Conservation (phyloP, 2,797 vertebrate genomes). For the Eremophila alpestris region DNA sequence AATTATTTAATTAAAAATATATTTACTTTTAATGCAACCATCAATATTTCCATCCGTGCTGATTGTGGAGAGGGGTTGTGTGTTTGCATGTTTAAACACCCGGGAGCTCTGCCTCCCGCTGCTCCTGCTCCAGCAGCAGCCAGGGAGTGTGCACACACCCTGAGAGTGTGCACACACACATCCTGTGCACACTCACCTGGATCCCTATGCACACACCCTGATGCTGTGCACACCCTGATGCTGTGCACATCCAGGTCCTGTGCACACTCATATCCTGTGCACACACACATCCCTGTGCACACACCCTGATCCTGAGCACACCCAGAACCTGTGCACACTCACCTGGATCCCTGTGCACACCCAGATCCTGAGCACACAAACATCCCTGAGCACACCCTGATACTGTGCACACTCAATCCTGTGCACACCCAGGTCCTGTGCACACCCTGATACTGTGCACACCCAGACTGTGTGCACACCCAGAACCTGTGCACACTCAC, state of each 20-base stretch:
- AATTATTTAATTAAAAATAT: constrained; percentile 71
- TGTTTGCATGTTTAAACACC: constrained; percentile 26
- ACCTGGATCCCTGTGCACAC: neutral
- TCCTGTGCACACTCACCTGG: too few species aligned
- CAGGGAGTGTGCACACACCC: neutral
- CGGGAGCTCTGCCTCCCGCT: neutral
- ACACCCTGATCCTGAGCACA: too few species aligned
- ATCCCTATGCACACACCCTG: too few species aligned
- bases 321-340: too few species aligned
- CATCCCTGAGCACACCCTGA: too few species aligned
- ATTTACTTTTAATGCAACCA: constrained; percentile 63
- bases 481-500: neutral
- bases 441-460: neutral
- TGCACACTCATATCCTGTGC: neutral
- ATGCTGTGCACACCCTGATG: neutral
- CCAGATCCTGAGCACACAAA: too few species aligned
- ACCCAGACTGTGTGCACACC: fast-evolving
- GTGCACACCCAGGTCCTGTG: neutral
- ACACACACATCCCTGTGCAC: neutral
- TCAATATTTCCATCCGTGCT: constrained; percentile 57
- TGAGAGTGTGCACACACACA: too few species aligned
- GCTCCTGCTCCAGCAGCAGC: neutral
- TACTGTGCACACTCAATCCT: neutral
- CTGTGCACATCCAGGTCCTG: fast-evolving
- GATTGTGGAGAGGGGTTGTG: constrained; percentile 48